Evolutionary conservation across 1,140 invertebrate species (phyloP), one percentile per base, ranked within the genome.

Genomic region (Aphelenchoides besseyi): DNA sequence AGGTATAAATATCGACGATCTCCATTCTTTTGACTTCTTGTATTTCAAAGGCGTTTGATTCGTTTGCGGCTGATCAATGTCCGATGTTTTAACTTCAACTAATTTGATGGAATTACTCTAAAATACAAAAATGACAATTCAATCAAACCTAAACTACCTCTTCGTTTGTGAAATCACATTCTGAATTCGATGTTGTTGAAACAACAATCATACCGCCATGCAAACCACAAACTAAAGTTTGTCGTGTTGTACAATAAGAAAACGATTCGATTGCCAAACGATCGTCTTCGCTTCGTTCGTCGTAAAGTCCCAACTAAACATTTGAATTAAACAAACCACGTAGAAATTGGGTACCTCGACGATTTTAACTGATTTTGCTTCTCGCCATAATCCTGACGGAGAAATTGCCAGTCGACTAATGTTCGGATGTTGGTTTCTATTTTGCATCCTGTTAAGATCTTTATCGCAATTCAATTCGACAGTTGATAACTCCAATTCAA

Each of bases 261-360:
- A 59, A 59, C 5, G 5, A 8, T 53, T 66, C 63, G 1, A 66
- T 30, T 53, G 63, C 36, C 16, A 36, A 30, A 2, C 63, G 9
- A 29, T 66, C 63, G 36, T 66, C 63, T n/a, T 66, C 63, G 26
- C 36, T 33, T 0, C 63, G 63, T 33, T 66, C 63, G 32, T 66
- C 63, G 30, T 66, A 66, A 53, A 66, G 36, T 2, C 63, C 63
- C 12, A 37, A 16, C 63, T 66, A 66, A 33, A 66, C 9, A 64
- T 3, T 18, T 36, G 12, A 66, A 29, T 32, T n/a, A n/a, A n/a
- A 66, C n/a, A 12, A 66, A 18, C 8, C 0, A 66, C 30, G 5
- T 8, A 59, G 18, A 8, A 8, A 59, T 8, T 8, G n/a, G 37
- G 5, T 41, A 59, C 55, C 55, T 59, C 55, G 5, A 8, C 5